These are phyloP conservation scores for Cryptocephalus moraei DNA, from an alignment of 2,888 invertebrate species.

Conservation along the genomic window DNA sequence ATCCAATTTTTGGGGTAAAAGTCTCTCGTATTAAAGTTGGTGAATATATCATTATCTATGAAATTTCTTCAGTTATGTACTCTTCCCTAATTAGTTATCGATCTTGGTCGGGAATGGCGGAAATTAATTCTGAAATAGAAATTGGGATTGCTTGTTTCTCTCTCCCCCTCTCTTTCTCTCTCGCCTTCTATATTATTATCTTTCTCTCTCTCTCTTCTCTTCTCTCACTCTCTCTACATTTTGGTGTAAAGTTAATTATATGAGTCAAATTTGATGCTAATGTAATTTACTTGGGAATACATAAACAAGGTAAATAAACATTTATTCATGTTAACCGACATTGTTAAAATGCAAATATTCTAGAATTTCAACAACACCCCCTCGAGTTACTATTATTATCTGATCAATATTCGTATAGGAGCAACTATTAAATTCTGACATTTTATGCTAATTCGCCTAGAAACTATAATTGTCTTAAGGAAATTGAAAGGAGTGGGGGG, in stretches of 20 bases:
- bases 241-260: constrained; percentile 16
- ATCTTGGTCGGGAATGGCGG: constrained; percentile 1
- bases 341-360: constrained; percentile 25
- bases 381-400: constrained; percentile 15
- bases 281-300: constrained; percentile 23
- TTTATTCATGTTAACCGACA: constrained; percentile 24
- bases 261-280: constrained; percentile 22
- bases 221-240: neutral
- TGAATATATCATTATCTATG: no score
- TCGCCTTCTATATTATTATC: no score
- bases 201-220: no score
- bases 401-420: constrained; percentile 12
- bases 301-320: constrained; percentile 24
- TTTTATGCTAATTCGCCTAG: neutral
- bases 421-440: constrained; percentile 13
- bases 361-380: constrained; percentile 17
- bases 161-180: constrained; percentile 2
- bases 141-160: constrained; percentile 11
- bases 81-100: no score
- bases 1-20: no score
- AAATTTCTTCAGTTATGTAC: no score
- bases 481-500: no score
- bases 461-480: no score
- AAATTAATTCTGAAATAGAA: constrained; percentile 11
- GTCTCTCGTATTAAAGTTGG: neutral